Conservation (phyloP, 2,888 invertebrate genomes). For the Prosapia bicincta region DNA sequence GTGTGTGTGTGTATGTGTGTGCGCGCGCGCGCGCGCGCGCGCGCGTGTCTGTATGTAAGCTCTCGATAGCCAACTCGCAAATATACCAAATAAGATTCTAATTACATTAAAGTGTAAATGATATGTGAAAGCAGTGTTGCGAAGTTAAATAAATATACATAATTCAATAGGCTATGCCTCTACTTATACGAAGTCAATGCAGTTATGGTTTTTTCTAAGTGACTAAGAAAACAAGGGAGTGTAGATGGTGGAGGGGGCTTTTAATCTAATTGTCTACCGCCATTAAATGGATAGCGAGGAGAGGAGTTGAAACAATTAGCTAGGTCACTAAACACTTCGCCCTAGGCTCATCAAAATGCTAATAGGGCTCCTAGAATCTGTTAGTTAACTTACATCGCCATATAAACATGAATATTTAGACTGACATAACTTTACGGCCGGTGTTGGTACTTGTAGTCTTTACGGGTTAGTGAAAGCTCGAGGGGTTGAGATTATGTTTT, state of each 20-base stretch:
- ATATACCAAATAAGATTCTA: too few species aligned
- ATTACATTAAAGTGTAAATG: too few species aligned
- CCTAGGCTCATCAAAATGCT: background rate
- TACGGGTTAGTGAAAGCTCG: too few species aligned
- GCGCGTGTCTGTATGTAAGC: too few species aligned
- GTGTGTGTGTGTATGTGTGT: too few species aligned
- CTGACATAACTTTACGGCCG: too few species aligned
- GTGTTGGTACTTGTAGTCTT: too few species aligned
- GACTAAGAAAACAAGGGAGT: background rate
- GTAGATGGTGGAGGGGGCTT: background rate
- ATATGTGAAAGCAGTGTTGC: too few species aligned
- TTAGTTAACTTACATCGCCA: background rate
- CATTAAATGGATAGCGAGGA: background rate
- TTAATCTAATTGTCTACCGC: background rate
- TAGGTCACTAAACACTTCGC: background rate
- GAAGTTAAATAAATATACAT: too few species aligned
- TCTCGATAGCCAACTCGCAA: too few species aligned
- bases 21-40: too few species aligned
- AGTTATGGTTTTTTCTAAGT: background rate
- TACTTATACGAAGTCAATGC: background rate
- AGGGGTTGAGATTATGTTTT: too few species aligned
- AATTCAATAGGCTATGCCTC: background rate
- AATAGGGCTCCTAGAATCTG: background rate
- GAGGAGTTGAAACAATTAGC: background rate
- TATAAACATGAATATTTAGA: background rate